Percentiles rank a stretch among this genome's conserved stretches.
Conservation (phyloP, 2,113 vertebrate species). For the Phainopepla nitens region DNA sequence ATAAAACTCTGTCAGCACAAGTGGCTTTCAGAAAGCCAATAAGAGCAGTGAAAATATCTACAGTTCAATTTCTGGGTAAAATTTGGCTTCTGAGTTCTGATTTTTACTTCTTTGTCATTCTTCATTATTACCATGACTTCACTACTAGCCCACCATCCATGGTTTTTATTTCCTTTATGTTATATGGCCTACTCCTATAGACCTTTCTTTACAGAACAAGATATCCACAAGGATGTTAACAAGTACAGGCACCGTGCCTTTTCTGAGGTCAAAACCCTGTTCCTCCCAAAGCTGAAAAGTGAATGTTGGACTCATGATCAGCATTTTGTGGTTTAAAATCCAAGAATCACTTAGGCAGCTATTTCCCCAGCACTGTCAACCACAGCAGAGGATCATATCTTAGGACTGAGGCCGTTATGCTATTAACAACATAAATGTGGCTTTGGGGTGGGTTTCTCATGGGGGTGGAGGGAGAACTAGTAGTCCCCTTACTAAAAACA, state of each 20-base stretch:
- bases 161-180: neutral
- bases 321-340: slow-evolving; percentile 9
- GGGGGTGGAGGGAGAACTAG: neutral
- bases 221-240: neutral
- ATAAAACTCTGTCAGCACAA: neutral
- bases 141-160: too few relatives aligned
- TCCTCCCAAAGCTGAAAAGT: slow-evolving; percentile 22
- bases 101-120: neutral
- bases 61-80: neutral
- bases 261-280: slow-evolving; percentile 5
- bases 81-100: neutral
- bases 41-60: neutral
- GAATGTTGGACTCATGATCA: neutral
- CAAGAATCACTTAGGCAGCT: neutral
- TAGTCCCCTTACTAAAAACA: neutral
- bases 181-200: neutral
- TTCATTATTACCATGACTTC: neutral
- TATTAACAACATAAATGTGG: neutral
- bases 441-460: neutral
- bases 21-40: neutral
- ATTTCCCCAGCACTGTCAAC: slow-evolving; percentile 27
- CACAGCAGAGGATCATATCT: slow-evolving; percentile 22
- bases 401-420: neutral
- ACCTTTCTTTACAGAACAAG: neutral
- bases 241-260: neutral